Base-by-base conservation (phyloP, 2,797 vertebrate species). In the Pipistrellus nathusii region DNA sequence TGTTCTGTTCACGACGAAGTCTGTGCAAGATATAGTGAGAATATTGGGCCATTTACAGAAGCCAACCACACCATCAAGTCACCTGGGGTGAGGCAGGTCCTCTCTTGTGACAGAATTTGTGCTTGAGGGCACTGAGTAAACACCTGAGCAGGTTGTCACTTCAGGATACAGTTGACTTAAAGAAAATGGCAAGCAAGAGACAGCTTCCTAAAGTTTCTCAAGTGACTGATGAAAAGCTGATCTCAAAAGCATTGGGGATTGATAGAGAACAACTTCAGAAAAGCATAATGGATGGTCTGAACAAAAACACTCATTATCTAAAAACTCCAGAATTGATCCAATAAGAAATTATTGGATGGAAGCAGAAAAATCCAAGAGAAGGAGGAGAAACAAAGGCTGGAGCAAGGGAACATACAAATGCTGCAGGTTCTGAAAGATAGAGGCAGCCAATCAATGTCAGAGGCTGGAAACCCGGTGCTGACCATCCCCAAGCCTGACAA, bases 61-160 rank as follows among this genome's bases (percentile, higher is more conserved):
- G 27, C 55, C 32, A 0, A 32, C 0, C 35, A 12, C 1, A 2
- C 6, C 14, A 8, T n/a, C 53, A 17, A 7, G 25, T 32, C 51
- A 0, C 72, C 72, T 20, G 8, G 0, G 1, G 1, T 4, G 21
- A 35, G 44, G 32, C 51, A 30, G 3, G 38, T 15, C 11, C 53
- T 64, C 32, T 9, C 72, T 3, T 0, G 0, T 11, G 18, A 17
- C 27, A 12, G 11, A 17, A 6, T 17, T 9, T 35, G 32, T n/a
- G 77, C 57, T 64, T 64, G 46, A 32, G 0, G 0, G 17, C 23
- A 3, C 10, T 25, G 8, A 48, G 35, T 0, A 7, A 5, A 12
- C 2, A 51, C 10, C 51, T 5, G 27, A 55, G 57, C 6, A 6
- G 25, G 8, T 11, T 30, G 3, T 35, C 2, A 0, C 41, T 8